Evolutionary conservation across 2,888 invertebrate genomes (phyloP).

Genomic region (Neocrepidodera transversa): DNA sequence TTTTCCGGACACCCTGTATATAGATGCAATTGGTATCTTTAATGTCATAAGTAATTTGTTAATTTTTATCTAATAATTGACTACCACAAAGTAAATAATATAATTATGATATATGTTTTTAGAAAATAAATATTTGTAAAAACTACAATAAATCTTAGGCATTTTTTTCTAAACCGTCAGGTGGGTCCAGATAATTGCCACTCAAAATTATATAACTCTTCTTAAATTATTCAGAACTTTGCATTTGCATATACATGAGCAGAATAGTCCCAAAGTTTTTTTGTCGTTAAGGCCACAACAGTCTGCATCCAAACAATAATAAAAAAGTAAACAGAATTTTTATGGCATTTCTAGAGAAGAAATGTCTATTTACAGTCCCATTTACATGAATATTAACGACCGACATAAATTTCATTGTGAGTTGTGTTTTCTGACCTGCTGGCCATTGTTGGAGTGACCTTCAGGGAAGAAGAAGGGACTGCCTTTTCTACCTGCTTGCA

Average conservation of each 20-base stretch:
- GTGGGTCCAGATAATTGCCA: not conserved
- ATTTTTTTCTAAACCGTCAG: not conserved
- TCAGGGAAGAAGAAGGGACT: conserved; percentile 39
- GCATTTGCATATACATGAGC: conserved; percentile 13
- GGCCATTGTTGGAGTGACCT: conserved; percentile 46
- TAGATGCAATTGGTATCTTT: no score
- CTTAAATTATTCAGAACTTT: not conserved
- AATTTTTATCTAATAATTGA: no score
- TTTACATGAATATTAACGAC: conserved; percentile 50
- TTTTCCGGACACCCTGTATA: no score
- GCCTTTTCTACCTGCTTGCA: conserved; percentile 45
- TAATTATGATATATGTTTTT: no score
- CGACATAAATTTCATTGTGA: conserved; percentile 48
- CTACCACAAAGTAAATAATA: no score
- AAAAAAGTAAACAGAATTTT: conserved; percentile 44
- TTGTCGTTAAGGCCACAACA: conserved; percentile 17
- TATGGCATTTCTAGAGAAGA: conserved; percentile 43
- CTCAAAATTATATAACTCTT: not conserved
- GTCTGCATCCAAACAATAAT: conserved; percentile 32
- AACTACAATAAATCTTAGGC: not conserved
- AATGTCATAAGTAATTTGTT: no score
- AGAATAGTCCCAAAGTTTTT: conserved; percentile 14
- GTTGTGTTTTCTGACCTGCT: conserved; percentile 48
- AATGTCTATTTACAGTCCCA: conserved; percentile 47
- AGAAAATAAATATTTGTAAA: no score